Base-by-base conservation (phyloP, 2,113 vertebrate genomes). In the Oncorhynchus keta region DNA sequence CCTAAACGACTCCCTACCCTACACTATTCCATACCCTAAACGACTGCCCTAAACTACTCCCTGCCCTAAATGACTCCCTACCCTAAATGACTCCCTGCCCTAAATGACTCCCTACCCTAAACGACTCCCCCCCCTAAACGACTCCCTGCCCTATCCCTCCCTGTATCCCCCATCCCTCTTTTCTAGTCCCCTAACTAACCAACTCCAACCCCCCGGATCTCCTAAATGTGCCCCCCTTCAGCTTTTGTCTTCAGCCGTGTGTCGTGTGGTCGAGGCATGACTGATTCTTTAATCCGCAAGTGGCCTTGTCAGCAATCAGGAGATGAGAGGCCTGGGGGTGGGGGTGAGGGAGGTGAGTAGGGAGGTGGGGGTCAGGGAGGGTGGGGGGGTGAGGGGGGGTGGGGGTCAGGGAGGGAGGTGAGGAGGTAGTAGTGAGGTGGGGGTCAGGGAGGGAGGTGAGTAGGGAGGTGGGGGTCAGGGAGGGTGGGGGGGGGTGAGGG, bases 251-350 rank as follows among this genome's bases (percentile, higher is more conserved):
- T 55, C 14, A 16, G 49, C 49, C 14, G 49, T 55, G 49, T 55
- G 49, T 55, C 49, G 49, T 55, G 49, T 55, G 49, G 49, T 3
- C 3, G 16, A 14, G 73, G 65, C 86, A 85, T 75, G 80, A 84
- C 85, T 55, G 83, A 76, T 86, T 81, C 86, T 90, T 86, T 84
- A 85, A 79, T 83, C 62, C 79, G 83, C 75, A 80, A 86, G 87
- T 82, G 79, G 84, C 89, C 87, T 80, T 76, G 89, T 91, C 90
- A 92, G 91, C 89, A 87, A 80, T 92, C 90, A 91, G 84, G 49
- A 89, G 84, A 89, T 88, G 89, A 89, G 85, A 18, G 51, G 4
- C 13, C 4, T 55, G 51, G 51, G 49, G 9, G 39, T 11, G 39
- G 9, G 39, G 35, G 35, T 39, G 35, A 32, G 32, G 32, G 32